phyloP scores from a whole-genome alignment of 2,113 vertebrate genomes.

The Ellobius talpinus region DNA sequence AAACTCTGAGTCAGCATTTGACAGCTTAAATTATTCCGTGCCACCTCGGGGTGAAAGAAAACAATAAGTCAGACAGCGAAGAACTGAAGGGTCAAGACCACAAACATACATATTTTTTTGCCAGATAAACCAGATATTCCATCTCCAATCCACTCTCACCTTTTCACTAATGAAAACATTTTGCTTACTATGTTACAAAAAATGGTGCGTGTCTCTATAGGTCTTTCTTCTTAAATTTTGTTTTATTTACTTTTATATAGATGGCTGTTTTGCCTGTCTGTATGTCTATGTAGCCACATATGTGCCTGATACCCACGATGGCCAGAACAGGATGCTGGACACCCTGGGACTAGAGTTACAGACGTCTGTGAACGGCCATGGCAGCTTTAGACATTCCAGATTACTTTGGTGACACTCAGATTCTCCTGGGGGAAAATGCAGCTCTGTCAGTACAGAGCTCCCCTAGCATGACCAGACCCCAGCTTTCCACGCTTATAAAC shows the following conservation, averaged over 20 bases:
- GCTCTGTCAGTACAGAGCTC: neutral
- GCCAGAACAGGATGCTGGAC: neutral
- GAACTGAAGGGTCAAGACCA: neutral
- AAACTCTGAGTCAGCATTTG: neutral
- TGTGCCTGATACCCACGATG: too few species aligned
- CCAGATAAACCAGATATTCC: neutral
- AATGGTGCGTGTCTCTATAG: neutral
- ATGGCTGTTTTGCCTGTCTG: neutral
- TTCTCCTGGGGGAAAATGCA: neutral
- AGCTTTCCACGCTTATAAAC: neutral
- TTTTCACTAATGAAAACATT: neutral
- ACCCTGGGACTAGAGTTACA: neutral
- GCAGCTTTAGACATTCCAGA: neutral
- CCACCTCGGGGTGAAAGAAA: neutral
- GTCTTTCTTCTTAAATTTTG: neutral
- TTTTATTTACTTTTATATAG: neutral
- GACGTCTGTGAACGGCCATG: too few species aligned
- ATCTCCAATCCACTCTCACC: neutral
- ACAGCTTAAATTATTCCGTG: neutral
- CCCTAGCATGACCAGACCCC: neutral
- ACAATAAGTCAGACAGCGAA: neutral
- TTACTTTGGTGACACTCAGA: neutral
- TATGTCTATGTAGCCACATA: neutral
- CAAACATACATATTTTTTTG: neutral
- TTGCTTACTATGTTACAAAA: constrained; percentile 8